Percentiles rank a stretch among this genome's conserved stretches.
Conservation (phyloP, 2,113 vertebrate species). For the Callipepla squamata region DNA sequence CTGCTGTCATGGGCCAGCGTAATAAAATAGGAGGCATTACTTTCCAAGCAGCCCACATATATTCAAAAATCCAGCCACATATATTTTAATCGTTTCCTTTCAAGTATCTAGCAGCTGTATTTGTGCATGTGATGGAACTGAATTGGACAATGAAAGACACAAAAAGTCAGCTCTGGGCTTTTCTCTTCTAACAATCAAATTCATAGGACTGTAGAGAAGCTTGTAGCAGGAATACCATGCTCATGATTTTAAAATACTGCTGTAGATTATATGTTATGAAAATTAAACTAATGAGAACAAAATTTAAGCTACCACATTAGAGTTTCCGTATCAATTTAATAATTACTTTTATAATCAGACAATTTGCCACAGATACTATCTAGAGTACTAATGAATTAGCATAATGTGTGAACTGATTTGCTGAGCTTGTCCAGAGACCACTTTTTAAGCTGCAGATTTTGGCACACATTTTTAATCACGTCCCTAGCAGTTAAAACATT, state of each 20-base stretch:
- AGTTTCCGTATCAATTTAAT: not conserved
- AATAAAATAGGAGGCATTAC: no score
- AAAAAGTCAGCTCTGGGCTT: not conserved
- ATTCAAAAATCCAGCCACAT: not conserved
- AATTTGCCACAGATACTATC: not conserved
- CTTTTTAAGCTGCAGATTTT: not conserved
- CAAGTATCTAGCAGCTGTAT: not conserved
- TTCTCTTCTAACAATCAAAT: not conserved
- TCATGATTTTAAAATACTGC: not conserved
- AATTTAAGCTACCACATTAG: not conserved
- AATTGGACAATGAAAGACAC: not conserved
- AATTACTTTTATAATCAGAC: not conserved
- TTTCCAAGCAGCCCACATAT: not conserved
- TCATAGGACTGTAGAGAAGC: not conserved
- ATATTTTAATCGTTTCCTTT: not conserved
- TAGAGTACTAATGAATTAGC: not conserved
- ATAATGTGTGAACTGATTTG: not conserved
- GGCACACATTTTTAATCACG: not conserved
- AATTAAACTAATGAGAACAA: not conserved
- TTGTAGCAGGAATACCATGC: not conserved
- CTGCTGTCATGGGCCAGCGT: no score
- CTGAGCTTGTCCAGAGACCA: not conserved
- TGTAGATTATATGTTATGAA: not conserved
- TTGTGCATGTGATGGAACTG: not conserved
- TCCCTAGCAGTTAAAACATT: not conserved